phyloP scores from a whole-genome alignment of 1,140 invertebrate genomes.

The Zaprionus capensis region DNA sequence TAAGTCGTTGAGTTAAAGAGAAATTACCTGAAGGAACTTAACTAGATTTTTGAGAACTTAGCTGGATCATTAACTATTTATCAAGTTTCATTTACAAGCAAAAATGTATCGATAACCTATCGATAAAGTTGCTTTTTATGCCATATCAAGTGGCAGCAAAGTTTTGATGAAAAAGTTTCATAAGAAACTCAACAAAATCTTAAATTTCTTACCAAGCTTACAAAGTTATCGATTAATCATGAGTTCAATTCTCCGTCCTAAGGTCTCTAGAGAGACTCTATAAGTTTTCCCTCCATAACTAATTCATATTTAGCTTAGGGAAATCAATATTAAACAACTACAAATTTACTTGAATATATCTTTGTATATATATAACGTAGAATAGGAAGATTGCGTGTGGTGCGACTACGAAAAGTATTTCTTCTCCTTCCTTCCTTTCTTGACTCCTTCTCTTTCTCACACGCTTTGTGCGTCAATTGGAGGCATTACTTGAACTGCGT shows the following conservation, averaged over 20 bases:
- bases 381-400: constrained; percentile 41
- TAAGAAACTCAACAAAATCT: background rate
- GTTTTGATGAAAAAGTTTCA: too few species aligned
- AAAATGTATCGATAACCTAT: background rate
- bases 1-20: background rate
- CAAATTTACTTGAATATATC: background rate
- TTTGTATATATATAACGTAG: constrained; percentile 7
- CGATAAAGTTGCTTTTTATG: background rate
- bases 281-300: background rate
- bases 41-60: background rate
- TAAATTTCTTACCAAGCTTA: background rate
- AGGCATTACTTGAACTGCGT: constrained; percentile 24
- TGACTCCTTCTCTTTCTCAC: constrained; percentile 1
- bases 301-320: background rate
- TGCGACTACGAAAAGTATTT: background rate
- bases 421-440: background rate
- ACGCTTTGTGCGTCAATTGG: constrained; percentile 37
- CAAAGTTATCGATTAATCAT: too few species aligned
- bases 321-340: constrained; percentile 35
- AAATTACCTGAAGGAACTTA: background rate
- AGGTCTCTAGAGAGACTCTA: background rate
- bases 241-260: background rate
- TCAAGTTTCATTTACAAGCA: too few species aligned
- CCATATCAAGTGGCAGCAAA: too few species aligned
- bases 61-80: background rate